A percentile compares a stretch with the other conserved stretches of the same genome.
phyloP scores from a whole-genome alignment of 2,797 vertebrate species.

The Bovichtus variegatus region DNA sequence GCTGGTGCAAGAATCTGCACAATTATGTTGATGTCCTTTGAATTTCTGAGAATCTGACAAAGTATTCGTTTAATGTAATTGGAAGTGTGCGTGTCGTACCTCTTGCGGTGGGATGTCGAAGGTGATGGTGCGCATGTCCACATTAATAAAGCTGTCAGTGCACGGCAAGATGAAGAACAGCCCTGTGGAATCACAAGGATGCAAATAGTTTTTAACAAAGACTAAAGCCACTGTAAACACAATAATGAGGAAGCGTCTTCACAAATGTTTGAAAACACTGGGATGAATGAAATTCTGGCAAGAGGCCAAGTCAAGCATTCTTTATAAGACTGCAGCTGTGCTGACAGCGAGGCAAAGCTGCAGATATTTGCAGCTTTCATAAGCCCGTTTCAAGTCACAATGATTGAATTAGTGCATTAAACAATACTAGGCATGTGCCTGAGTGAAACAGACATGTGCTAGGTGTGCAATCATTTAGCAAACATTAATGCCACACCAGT shows the following conservation, averaged over 20 bases:
- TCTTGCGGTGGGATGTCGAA: conserved; percentile 98
- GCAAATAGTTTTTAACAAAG: conserved; percentile 64
- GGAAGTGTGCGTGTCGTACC: conserved; percentile 78
- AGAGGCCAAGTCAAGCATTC: conserved; percentile 65
- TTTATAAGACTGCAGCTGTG: conserved; percentile 73
- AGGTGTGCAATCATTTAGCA: conserved; percentile 72
- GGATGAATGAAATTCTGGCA: conserved; percentile 64
- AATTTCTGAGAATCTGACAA: conserved; percentile 22
- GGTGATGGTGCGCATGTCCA: conserved; percentile 97
- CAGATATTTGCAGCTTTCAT: conserved; percentile 61
- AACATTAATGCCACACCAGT: conserved; percentile 62
- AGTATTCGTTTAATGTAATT: conserved; percentile 25
- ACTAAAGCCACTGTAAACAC: conserved; percentile 67
- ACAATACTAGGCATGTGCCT: conserved; percentile 56
- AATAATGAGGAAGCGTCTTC: conserved; percentile 66
- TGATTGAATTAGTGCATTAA: conserved; percentile 64
- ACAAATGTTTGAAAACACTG: conserved; percentile 74
- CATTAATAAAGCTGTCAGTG: conserved; percentile 96
- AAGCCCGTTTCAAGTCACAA: conserved; percentile 57
- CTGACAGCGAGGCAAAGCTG: conserved; percentile 64
- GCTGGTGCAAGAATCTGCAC: background rate
- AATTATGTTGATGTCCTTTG: conserved; percentile 22
- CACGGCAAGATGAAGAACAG: conserved; percentile 96
- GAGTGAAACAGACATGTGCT: conserved; percentile 65
- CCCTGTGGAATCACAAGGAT: conserved; percentile 83